phyloP scores from a whole-genome alignment of 2,888 invertebrate species.

The Villa cingulata region DNA sequence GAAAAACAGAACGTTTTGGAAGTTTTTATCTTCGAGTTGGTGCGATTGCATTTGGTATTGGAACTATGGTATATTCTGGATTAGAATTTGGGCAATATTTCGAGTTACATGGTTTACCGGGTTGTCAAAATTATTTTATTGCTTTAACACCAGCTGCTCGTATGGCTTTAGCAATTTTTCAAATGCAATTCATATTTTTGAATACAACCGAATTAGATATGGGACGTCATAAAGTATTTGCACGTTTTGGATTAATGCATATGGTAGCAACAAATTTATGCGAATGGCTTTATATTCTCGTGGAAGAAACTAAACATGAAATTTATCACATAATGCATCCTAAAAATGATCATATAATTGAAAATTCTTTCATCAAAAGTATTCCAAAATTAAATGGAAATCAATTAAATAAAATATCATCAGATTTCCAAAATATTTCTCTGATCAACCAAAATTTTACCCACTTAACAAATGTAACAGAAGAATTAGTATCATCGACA shows the following conservation, averaged over 20 bases:
- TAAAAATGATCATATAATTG: constrained; percentile 12
- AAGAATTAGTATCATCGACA: constrained; percentile 8
- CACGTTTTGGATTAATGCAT: constrained; percentile 87
- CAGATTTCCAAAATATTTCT: background rate
- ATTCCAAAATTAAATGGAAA: background rate
- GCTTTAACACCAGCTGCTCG: constrained; percentile 73
- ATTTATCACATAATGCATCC: constrained; percentile 54
- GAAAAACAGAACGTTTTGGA: constrained; percentile 49
- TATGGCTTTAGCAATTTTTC: constrained; percentile 71
- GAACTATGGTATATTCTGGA: constrained; percentile 58
- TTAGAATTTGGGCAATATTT: constrained; percentile 63
- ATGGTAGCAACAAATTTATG: constrained; percentile 80
- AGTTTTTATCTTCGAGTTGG: constrained; percentile 78
- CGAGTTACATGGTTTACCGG: constrained; percentile 45
- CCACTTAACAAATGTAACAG: constrained; percentile 22
- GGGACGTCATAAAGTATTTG: constrained; percentile 52
- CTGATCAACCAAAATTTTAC: background rate
- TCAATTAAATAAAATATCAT: background rate
- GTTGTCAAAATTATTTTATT: constrained; percentile 48
- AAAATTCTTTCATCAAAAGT: background rate
- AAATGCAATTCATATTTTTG: constrained; percentile 88
- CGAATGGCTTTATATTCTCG: constrained; percentile 80
- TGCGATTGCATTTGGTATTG: constrained; percentile 47
- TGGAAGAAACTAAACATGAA: constrained; percentile 80
- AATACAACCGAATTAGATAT: constrained; percentile 64